Percentiles rank a stretch among this genome's conserved stretches.
These are phyloP conservation scores for Ramazzottius varieornatus DNA, from an alignment of 2,888 invertebrate genomes.

Conservation along the genomic window DNA sequence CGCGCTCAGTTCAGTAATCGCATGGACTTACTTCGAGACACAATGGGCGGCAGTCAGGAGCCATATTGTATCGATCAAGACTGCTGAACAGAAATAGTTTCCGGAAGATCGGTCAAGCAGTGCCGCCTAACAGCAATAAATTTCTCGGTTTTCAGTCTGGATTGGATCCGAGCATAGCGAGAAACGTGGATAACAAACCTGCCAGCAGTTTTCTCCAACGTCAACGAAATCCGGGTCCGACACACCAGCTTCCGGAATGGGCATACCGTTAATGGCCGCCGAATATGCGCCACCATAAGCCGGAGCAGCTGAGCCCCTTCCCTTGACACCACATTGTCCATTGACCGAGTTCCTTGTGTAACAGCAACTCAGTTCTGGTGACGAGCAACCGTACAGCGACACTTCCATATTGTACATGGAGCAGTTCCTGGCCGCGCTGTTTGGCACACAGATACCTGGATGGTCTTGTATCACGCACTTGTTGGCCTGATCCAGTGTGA, in stretches of 20 bases:
- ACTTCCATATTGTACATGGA: not conserved
- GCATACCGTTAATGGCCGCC: not conserved
- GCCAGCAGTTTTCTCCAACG: not conserved
- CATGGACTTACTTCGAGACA: not conserved
- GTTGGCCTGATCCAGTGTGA: not conserved
- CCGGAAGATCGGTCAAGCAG: not conserved
- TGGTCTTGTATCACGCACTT: not conserved
- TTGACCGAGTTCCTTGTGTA: slow-evolving; percentile 2
- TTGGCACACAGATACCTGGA: not conserved
- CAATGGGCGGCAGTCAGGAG: not conserved
- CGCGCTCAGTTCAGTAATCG: not conserved
- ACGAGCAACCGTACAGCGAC: not conserved
- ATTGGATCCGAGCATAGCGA: too few relatives aligned
- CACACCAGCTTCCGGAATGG: not conserved
- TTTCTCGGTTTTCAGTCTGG: not conserved
- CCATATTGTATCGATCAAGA: not conserved
- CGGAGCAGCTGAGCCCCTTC: not conserved
- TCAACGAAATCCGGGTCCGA: not conserved
- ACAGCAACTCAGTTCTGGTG: not conserved
- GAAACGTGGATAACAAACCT: too few relatives aligned
- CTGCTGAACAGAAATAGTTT: not conserved
- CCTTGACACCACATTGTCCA: not conserved
- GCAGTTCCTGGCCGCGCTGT: not conserved
- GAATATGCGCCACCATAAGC: not conserved
- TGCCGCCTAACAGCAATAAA: not conserved